Conservation (phyloP, 2,113 vertebrate genomes). For the Hiodon tergisus region DNA sequence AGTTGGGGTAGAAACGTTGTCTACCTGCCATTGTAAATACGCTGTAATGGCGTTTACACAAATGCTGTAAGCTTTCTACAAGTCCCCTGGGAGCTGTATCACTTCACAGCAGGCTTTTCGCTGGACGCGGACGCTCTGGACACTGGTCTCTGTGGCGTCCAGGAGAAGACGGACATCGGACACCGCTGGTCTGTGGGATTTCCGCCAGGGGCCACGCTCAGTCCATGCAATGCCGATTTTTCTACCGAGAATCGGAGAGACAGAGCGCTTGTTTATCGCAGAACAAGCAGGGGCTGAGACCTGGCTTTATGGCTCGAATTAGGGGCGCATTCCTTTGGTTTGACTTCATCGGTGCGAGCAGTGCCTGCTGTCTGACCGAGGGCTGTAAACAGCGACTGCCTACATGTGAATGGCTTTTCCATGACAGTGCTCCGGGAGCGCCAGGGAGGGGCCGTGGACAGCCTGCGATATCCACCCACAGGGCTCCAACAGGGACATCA, state of each 20-base stretch:
- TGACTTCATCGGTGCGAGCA: constrained; percentile 49
- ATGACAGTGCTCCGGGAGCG: constrained; percentile 20
- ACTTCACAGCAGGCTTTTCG: background rate
- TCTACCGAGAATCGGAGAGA: too few species aligned
- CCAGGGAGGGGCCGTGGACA: background rate
- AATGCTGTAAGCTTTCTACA: background rate
- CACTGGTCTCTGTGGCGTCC: background rate
- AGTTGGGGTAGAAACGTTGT: background rate
- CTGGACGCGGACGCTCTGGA: background rate
- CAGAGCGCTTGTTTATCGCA: too few species aligned
- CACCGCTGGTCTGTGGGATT: background rate
- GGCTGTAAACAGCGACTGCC: constrained; percentile 41
- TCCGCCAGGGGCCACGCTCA: too few species aligned
- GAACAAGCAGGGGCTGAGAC: constrained; percentile 49
- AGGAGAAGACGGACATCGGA: too few species aligned
- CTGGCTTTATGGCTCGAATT: constrained; percentile 36
- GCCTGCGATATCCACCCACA: background rate
- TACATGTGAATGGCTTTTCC: constrained; percentile 52
- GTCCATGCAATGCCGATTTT: too few species aligned
- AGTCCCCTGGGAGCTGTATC: background rate
- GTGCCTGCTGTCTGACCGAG: constrained; percentile 14
- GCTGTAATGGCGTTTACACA: background rate
- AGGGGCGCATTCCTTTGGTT: constrained; percentile 50
- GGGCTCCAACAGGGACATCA: background rate
- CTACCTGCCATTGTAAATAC: background rate